Evolutionary conservation across 2,797 vertebrate species (phyloP).

Genomic region (Otus scops): DNA sequence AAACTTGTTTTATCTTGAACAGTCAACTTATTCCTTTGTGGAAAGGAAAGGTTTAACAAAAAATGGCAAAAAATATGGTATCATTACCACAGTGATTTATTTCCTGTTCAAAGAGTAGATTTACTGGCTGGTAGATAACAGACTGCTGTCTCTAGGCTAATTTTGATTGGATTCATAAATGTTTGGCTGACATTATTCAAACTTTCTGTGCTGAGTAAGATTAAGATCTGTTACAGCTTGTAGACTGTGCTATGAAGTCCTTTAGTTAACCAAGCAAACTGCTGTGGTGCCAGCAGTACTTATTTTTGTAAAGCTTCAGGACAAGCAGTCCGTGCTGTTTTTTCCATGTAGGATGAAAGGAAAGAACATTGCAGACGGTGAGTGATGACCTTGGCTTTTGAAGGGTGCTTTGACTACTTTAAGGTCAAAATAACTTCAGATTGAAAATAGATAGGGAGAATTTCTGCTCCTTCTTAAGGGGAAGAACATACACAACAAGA

Average conservation of each 20-base stretch:
- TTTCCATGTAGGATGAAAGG: neutral
- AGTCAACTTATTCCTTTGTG: neutral
- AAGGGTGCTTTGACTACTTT: neutral
- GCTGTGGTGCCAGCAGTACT: neutral
- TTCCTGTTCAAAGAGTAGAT: neutral
- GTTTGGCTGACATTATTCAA: neutral
- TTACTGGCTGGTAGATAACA: neutral
- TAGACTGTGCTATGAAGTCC: neutral
- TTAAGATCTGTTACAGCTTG: neutral
- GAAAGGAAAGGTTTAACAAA: constrained; percentile 1
- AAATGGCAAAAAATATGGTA: neutral
- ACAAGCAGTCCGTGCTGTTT: neutral
- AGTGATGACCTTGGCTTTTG: neutral
- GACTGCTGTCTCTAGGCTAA: neutral
- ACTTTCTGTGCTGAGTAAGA: neutral
- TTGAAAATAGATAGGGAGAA: neutral
- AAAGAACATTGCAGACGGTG: neutral
- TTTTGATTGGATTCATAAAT: constrained; percentile 10
- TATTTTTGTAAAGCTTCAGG: neutral
- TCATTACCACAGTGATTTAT: neutral
- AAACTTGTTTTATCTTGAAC: constrained; percentile 1
- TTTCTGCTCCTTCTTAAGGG: neutral
- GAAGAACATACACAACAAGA: neutral
- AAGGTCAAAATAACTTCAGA: neutral
- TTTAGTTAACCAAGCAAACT: neutral